These are phyloP conservation scores for Axinella damicornis DNA, from an alignment of 37 sponge, comb jelly and placozoan genomes.

Conservation along the genomic window DNA sequence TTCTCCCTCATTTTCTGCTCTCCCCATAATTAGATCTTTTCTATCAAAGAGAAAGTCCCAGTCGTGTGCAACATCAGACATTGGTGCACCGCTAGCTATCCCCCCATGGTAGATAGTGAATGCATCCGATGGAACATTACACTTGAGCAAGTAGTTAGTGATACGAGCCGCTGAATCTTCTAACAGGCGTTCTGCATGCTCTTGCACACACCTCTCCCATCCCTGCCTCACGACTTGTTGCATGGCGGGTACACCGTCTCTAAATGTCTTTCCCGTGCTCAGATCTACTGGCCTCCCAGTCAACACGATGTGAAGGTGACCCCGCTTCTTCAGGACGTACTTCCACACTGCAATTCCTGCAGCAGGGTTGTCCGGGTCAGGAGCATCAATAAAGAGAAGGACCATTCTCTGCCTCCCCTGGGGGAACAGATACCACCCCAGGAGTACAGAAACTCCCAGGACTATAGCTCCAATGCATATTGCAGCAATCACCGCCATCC, in stretches of 20 bases:
- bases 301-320: slow-evolving; percentile 43
- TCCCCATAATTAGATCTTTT: slow-evolving; percentile 24
- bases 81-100: slow-evolving; percentile 39
- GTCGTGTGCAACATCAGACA: slow-evolving; percentile 40
- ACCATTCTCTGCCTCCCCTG: background rate
- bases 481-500: too few relatives aligned
- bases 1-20: slow-evolving; percentile 9
- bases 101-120: slow-evolving; percentile 53
- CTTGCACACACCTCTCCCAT: slow-evolving; percentile 10
- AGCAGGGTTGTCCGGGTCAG: slow-evolving; percentile 60
- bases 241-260: background rate
- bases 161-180: slow-evolving; percentile 46
- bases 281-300: slow-evolving; percentile 56
- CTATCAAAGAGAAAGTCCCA: slow-evolving; percentile 63
- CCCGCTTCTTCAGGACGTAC: slow-evolving; percentile 5
- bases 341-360: slow-evolving; percentile 32
- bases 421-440: too few relatives aligned
- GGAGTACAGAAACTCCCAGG: too few relatives aligned
- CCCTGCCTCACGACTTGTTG: slow-evolving; percentile 14
- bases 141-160: slow-evolving; percentile 14
- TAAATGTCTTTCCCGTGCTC: slow-evolving; percentile 1
- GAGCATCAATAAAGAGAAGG: slow-evolving; percentile 51
- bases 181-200: slow-evolving; percentile 23
- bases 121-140: background rate
- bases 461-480: too few relatives aligned